A percentile compares a stretch with the other conserved stretches of the same genome.
Evolutionary conservation across 2,113 vertebrate species (phyloP).

Genomic region (Bothrops jararaca): DNA sequence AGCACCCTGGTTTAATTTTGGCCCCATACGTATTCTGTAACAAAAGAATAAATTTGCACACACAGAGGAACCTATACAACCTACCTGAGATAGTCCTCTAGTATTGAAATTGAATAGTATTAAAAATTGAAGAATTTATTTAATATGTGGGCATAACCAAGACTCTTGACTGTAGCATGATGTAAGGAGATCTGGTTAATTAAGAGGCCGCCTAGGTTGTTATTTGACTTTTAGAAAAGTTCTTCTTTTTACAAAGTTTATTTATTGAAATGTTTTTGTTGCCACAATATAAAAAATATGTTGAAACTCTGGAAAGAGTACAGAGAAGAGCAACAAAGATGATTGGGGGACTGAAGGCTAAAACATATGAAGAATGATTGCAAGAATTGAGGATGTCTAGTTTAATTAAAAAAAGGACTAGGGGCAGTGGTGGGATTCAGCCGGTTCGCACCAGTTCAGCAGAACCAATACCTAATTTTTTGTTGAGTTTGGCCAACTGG

Average conservation of each 20-base stretch:
- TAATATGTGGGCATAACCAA: neutral
- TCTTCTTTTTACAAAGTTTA: neutral
- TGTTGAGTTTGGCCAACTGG: too few species aligned
- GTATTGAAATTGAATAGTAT: neutral
- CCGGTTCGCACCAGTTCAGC: too few species aligned
- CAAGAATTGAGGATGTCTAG: neutral
- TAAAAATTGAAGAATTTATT: too few species aligned
- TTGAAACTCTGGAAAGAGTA: neutral
- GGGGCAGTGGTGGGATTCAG: too few species aligned
- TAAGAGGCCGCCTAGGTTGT: neutral
- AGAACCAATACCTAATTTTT: too few species aligned
- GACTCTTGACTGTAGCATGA: neutral
- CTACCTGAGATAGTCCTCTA: neutral
- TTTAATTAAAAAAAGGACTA: neutral
- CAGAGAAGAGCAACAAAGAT: neutral
- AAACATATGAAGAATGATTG: neutral
- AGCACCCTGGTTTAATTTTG: constrained; percentile 65
- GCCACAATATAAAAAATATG: too few species aligned
- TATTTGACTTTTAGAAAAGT: neutral
- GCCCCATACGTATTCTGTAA: constrained; percentile 62
- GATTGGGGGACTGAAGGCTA: neutral
- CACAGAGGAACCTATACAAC: neutral
- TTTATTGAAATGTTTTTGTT: too few species aligned
- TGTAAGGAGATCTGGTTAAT: neutral
- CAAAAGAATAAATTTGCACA: constrained; percentile 54